Evolutionary conservation across 1,140 invertebrate genomes (phyloP).

Genomic region (Vanessa atalanta): DNA sequence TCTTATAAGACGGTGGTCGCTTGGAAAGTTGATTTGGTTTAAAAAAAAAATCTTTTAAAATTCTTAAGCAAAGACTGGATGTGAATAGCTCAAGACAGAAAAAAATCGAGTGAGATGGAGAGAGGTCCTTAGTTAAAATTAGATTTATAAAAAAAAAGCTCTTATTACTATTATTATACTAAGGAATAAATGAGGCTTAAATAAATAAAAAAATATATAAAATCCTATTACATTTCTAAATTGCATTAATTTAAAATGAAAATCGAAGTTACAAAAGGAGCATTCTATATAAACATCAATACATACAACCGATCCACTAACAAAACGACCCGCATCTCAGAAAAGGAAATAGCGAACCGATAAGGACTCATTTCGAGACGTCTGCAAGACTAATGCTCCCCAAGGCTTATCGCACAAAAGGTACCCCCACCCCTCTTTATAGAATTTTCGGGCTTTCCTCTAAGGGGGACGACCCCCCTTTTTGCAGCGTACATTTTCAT

Average conservation of each 20-base stretch:
- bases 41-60: too few relatives aligned
- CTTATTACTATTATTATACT: too few relatives aligned
- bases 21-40: too few relatives aligned
- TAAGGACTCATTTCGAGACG: conserved; percentile 70
- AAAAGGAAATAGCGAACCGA: conserved; percentile 68
- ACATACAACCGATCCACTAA: conserved; percentile 20
- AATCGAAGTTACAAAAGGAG: not conserved
- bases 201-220: too few relatives aligned
- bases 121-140: too few relatives aligned
- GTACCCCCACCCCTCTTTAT: conserved; percentile 70
- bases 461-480: conserved; percentile 61
- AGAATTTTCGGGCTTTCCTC: conserved; percentile 74
- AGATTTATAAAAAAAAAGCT: too few relatives aligned
- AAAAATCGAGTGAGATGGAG: too few relatives aligned
- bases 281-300: conserved; percentile 11
- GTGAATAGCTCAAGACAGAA: too few relatives aligned
- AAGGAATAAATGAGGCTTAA: too few relatives aligned
- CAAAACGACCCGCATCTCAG: conserved; percentile 56
- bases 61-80: too few relatives aligned
- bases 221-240: too few relatives aligned
- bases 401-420: conserved; percentile 76
- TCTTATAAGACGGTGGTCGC: too few relatives aligned
- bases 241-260: conserved; percentile 6
- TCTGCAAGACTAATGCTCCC: conserved; percentile 73
- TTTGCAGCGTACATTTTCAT: conserved; percentile 80